These are phyloP conservation scores for Nomada fucata DNA, from an alignment of 2,888 invertebrate genomes.

Conservation along the genomic window DNA sequence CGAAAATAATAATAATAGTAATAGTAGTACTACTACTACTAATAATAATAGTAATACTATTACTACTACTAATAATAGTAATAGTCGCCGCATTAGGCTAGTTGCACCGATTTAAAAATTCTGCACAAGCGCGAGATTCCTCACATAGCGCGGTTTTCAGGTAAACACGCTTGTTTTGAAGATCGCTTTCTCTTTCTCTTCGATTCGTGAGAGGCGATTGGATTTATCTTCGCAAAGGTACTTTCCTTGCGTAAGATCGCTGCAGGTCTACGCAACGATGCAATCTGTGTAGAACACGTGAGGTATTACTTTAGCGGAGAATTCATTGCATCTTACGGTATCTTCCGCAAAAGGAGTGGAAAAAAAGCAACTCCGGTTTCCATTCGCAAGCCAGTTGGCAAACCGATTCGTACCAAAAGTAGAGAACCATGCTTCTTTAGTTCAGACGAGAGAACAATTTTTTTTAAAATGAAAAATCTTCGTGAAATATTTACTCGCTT, in stretches of 20 bases:
- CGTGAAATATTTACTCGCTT: too few relatives aligned
- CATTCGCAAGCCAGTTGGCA: not conserved
- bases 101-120: not conserved
- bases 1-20: too few relatives aligned
- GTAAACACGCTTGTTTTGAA: conserved; percentile 49
- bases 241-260: conserved; percentile 57
- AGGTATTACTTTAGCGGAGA: conserved; percentile 34
- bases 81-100: too few relatives aligned
- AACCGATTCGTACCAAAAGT: not conserved
- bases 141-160: not conserved
- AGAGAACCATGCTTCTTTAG: too few relatives aligned
- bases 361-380: conserved; percentile 16
- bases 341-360: conserved; percentile 32
- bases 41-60: too few relatives aligned
- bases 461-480: not conserved
- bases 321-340: conserved; percentile 47
- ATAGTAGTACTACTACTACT: too few relatives aligned
- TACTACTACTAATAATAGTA: too few relatives aligned
- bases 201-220: conserved; percentile 33
- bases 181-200: conserved; percentile 55
- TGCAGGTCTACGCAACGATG: conserved; percentile 49
- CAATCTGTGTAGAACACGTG: conserved; percentile 38
- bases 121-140: not conserved
- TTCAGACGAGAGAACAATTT: conserved; percentile 13
- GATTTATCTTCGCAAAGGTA: conserved; percentile 49